Conservation (phyloP, 2,113 vertebrate species). For the Pseudopodoces humilis region DNA sequence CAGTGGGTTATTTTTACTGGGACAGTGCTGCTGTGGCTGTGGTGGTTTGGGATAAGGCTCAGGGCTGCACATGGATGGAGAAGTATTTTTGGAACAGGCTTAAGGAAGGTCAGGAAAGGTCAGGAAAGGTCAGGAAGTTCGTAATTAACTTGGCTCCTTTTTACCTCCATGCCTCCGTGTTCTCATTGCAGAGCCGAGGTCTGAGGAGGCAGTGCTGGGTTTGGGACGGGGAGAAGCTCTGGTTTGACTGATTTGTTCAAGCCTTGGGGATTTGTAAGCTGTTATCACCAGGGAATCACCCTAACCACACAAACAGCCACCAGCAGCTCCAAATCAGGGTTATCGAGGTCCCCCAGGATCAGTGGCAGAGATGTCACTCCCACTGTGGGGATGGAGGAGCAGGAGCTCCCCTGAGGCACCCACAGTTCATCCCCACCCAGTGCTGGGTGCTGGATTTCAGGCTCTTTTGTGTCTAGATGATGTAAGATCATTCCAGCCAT, state of each 20-base stretch:
- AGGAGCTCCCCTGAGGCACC: not conserved
- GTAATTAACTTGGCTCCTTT: not conserved
- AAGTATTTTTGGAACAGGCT: not conserved
- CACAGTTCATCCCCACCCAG: not conserved
- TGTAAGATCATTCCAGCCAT: not conserved
- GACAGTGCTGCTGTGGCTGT: not conserved
- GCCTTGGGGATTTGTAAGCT: not conserved
- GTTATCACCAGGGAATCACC: not conserved
- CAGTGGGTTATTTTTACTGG: not conserved
- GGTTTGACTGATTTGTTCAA: not conserved
- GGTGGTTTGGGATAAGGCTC: not conserved
- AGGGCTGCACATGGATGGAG: not conserved
- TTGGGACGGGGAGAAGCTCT: not conserved
- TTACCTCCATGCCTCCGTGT: rapidly evolving
- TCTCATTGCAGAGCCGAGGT: not conserved
- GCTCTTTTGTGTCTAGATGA: not conserved
- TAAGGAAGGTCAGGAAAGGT: not conserved
- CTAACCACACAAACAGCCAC: not conserved
- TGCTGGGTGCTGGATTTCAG: not conserved
- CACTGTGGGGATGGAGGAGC: not conserved
- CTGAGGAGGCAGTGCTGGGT: not conserved
- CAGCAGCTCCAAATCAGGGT: not conserved
- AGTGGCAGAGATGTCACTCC: not conserved
- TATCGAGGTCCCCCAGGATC: not conserved
- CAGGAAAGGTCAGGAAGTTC: too few relatives aligned